Conservation (phyloP, 2,888 invertebrate species). For the Tenthredo mesomela region DNA sequence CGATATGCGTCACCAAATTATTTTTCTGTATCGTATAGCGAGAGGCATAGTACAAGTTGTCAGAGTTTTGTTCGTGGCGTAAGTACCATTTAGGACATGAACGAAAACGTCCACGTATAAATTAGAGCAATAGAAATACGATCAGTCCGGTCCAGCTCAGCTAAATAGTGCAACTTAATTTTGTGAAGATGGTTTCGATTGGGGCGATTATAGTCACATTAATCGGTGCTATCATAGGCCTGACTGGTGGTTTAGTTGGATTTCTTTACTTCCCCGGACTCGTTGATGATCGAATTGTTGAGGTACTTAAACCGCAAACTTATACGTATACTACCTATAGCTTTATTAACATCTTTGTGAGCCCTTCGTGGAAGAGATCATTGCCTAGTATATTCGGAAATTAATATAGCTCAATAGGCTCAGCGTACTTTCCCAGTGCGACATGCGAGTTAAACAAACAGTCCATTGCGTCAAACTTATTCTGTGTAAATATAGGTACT, state of each 20-base stretch:
- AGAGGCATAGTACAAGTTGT: not conserved
- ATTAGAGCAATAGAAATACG: not conserved
- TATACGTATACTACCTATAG: too few relatives aligned
- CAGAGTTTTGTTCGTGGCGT: not conserved
- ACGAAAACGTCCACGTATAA: not conserved
- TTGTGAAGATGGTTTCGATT: not conserved
- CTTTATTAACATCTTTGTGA: not conserved
- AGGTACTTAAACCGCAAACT: constrained; percentile 19
- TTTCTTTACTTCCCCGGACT: constrained; percentile 5
- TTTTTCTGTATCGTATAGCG: not conserved
- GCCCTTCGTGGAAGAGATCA: not conserved
- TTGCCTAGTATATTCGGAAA: not conserved
- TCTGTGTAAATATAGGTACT: not conserved
- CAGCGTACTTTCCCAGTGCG: not conserved
- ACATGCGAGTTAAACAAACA: not conserved
- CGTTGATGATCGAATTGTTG: constrained; percentile 5
- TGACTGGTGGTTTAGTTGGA: constrained; percentile 27
- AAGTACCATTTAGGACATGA: not conserved
- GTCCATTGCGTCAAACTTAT: not conserved
- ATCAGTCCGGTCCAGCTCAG: not conserved
- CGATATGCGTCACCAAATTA: not conserved
- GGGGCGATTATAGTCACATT: not conserved
- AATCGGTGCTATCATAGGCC: constrained; percentile 14
- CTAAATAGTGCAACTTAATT: not conserved
- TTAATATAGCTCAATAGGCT: not conserved